Evolutionary conservation across 2,797 vertebrate species (phyloP), one percentile per base, ranked within the genome.

Genomic region (Artibeus lituratus): DNA sequence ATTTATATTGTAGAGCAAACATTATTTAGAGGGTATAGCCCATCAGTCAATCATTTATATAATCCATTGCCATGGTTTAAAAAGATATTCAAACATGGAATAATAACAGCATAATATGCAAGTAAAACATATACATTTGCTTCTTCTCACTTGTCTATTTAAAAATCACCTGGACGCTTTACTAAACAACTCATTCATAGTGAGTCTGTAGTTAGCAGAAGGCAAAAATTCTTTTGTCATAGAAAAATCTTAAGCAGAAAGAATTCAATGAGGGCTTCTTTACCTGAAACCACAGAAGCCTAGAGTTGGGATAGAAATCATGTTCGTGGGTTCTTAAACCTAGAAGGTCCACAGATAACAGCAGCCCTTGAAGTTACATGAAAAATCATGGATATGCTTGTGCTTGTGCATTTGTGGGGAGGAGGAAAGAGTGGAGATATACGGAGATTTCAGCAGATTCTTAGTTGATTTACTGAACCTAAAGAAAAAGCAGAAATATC

Each of bases 81-180:
- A 92, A 82, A 90, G 59, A 90, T 70, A 96, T 76, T 65, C 57
- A 70, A 94, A 78, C 15, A 76, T 2, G 82, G 47, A 96, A 94
- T 62, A 92, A 69, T 87, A 32, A 81, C 15, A 87, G 57, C 92
- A 77, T 87, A 72, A 94, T 42, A 76, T n/a, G 1, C 4, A 95
- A 80, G 10, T 53, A 87, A 94, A 49, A 82, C 77, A 81, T 37
- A 95, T 93, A 92, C 70, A n/a, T 59, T 90, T 80, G 6, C 26
- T 83, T 89, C 19, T 84, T 97, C 21, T 95, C 37, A 29, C 8
- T 73, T 76, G 12, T 72, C 37, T 94, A 70, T 80, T 95, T 90
- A 44, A 90, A 96, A 74, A 39, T 44, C 7, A 57, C 39, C 35
- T 74, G 7, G 39, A 86, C 26, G 67, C 16, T 86, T 86, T 51